Evolutionary conservation across 2,888 invertebrate genomes (phyloP), one percentile per base, ranked within the genome.

Genomic region (Pollenia labialis): DNA sequence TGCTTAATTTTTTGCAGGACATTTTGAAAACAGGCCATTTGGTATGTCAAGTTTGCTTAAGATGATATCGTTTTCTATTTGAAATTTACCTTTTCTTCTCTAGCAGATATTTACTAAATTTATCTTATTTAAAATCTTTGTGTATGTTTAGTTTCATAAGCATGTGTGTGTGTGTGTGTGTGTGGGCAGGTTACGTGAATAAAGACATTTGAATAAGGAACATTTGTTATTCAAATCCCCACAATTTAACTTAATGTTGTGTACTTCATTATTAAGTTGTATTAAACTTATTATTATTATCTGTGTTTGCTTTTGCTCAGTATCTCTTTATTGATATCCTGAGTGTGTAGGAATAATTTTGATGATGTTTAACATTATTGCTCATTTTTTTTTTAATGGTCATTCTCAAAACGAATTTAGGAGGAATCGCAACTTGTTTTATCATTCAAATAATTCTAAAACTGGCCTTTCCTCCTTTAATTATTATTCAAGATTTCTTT

Each of bases 251-350:
- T 74, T 60, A 66, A 69, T 75, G 40, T 56, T 58, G 74, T 60
- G n/a, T 60, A 46, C 60, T 80, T 79, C 80, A 60, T 74, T 58
- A 68, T 79, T 44, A 79, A 79, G 79, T 52, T 80, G 56, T 81
- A 62, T 44, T n/a, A 56, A 74, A 58, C 56, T 52, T 46, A 62
- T 83, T 52, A 74, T 68, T 74, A 42, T 75, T 75, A 60, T 74
- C 74, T 80, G 32, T 32, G 46, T 50, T 12, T 12, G 58, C 6
- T 12, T 54, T 32, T 76, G 18, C 12, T 44, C 11, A 23, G n/a
- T n/a, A 69, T 69, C 56, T 58, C 14, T 40, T 48, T 44, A 42
- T 16, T 72, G 44, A n/a, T 68, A 52, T 42, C 46, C 18, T 18
- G 23, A 44, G 12, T 46, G 64, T 52, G 16, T 23, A 72, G 56